These are phyloP conservation scores for Apostichopus leukothele DNA, from an alignment of 53 echinoderm and acorn worm species.

Conservation along the genomic window DNA sequence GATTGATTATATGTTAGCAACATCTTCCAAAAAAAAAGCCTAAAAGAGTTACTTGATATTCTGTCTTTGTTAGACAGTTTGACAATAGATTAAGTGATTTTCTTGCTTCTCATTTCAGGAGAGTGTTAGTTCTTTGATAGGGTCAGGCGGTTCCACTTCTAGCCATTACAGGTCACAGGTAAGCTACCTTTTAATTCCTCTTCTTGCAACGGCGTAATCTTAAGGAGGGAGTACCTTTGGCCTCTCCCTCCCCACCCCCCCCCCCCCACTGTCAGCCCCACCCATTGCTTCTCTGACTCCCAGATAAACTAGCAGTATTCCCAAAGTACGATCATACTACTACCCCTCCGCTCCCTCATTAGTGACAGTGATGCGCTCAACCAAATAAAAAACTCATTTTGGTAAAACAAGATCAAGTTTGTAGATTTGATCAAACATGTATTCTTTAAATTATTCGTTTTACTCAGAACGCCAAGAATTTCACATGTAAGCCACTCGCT, in stretches of 20 bases:
- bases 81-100: background rate
- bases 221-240: background rate
- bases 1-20: too few relatives aligned
- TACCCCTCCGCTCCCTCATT: background rate
- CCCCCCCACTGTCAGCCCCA: background rate
- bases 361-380: too few relatives aligned
- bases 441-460: too few relatives aligned
- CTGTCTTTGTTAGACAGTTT: background rate
- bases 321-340: background rate
- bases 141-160: constrained; percentile 56
- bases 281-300: background rate
- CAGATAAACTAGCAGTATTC: background rate
- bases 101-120: background rate
- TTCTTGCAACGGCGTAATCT: too few relatives aligned
- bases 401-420: too few relatives aligned
- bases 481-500: too few relatives aligned
- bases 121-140: constrained; percentile 37
- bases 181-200: background rate
- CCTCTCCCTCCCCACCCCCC: background rate
- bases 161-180: constrained; percentile 76
- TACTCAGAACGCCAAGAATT: too few relatives aligned
- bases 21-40: too few relatives aligned
- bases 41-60: too few relatives aligned
- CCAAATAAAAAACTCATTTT: too few relatives aligned
- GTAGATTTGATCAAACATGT: too few relatives aligned